A percentile compares a stretch with the other conserved stretches of the same genome.
phyloP scores from a whole-genome alignment of 2,888 invertebrate genomes.

The Hetaerina titia region DNA sequence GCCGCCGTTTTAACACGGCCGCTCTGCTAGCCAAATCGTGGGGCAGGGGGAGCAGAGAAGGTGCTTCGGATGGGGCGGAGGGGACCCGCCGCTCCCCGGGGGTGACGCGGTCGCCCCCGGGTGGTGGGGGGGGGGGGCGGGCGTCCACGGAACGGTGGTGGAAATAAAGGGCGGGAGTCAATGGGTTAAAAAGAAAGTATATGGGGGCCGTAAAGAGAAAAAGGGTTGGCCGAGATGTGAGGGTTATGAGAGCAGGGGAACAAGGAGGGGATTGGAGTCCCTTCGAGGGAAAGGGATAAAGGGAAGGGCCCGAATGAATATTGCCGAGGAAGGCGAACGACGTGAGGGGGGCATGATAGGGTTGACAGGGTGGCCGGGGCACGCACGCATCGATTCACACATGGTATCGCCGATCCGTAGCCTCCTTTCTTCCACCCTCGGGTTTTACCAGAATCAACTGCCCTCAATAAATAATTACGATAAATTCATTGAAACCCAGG shows the following conservation, averaged over 20 bases:
- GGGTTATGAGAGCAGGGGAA: not conserved
- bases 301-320: not conserved
- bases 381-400: not conserved
- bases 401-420: not conserved
- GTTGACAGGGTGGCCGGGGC: not conserved
- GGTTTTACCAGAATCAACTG: no score
- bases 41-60: not conserved
- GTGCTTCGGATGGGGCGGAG: not conserved
- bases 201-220: constrained; percentile 1
- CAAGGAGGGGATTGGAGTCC: not conserved
- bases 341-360: not conserved
- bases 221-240: not conserved
- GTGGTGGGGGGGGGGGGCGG: not conserved
- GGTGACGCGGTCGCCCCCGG: no score
- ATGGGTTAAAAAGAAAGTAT: constrained; percentile 14
- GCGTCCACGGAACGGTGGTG: not conserved
- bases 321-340: not conserved
- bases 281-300: constrained; percentile 13
- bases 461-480: no score
- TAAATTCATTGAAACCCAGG: no score
- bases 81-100: not conserved
- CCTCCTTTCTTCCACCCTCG: no score
- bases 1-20: not conserved
- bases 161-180: constrained; percentile 9
- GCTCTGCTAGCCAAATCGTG: not conserved